These are phyloP conservation scores for Pelochelys cantorii DNA, from an alignment of 2,797 vertebrate species.

Conservation along the genomic window DNA sequence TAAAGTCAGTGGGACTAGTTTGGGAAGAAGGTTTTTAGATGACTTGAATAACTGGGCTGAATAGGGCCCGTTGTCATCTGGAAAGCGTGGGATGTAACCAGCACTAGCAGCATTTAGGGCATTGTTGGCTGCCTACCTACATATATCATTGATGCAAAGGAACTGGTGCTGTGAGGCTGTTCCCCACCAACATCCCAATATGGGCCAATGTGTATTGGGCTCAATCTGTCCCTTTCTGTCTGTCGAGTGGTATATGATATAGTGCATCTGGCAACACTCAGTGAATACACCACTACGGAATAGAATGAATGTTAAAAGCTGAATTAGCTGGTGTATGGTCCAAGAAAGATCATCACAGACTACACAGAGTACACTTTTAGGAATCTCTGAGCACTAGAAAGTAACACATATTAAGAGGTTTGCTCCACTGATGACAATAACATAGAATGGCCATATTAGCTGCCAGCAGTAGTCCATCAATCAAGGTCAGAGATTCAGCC, in stretches of 20 bases:
- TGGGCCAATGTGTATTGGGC: not conserved
- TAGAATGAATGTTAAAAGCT: not conserved
- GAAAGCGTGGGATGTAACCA: not conserved
- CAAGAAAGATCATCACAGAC: not conserved
- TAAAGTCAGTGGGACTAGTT: not conserved
- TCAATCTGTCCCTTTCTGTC: not conserved
- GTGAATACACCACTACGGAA: not conserved
- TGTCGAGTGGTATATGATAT: not conserved
- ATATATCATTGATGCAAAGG: not conserved
- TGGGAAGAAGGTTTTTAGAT: not conserved
- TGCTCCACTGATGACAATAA: not conserved
- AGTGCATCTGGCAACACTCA: not conserved
- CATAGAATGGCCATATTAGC: not conserved
- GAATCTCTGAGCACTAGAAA: not conserved
- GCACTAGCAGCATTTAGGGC: not conserved
- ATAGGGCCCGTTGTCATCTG: not conserved
- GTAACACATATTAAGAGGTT: not conserved
- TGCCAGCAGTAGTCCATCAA: not conserved
- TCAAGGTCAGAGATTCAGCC: not conserved
- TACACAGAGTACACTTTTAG: not conserved
- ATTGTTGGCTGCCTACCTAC: not conserved
- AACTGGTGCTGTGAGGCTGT: not conserved
- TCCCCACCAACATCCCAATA: not conserved
- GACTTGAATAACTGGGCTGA: not conserved
- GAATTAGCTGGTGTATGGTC: not conserved